A percentile compares a stretch with the other conserved stretches of the same genome.
phyloP scores from a whole-genome alignment of 2,113 vertebrate genomes.

The Laticauda colubrina region DNA sequence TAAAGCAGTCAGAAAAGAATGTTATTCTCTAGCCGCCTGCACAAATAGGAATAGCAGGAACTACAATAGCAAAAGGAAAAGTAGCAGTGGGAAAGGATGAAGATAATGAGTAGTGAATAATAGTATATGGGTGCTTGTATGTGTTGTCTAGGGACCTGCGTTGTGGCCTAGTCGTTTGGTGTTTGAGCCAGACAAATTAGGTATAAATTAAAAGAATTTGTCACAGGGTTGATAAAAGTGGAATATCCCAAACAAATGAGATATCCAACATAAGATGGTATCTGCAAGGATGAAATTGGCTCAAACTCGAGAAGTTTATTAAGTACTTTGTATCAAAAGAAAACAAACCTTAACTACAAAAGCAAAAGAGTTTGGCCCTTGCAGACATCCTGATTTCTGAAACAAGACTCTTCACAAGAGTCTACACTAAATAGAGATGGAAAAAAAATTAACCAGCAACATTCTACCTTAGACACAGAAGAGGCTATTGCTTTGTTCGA shows the following conservation, averaged over 20 bases:
- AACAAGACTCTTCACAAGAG: background rate
- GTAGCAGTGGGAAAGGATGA: background rate
- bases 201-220: background rate
- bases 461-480: background rate
- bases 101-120: background rate
- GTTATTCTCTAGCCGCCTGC: background rate
- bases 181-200: background rate
- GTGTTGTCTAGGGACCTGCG: background rate
- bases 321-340: background rate
- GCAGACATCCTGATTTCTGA: background rate
- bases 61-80: background rate
- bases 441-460: background rate
- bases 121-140: background rate
- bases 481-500: background rate
- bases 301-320: background rate
- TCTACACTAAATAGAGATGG: background rate
- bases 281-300: background rate
- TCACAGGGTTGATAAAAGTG: background rate
- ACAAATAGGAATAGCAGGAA: background rate
- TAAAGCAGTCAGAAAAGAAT: background rate
- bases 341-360: background rate
- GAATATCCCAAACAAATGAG: background rate
- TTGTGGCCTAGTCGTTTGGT: background rate
- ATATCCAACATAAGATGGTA: background rate
- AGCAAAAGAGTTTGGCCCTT: background rate